Evolutionary conservation across 2,797 vertebrate genomes (phyloP), one percentile per base, ranked within the genome.

Genomic region (Hippoglossus hippoglossus): DNA sequence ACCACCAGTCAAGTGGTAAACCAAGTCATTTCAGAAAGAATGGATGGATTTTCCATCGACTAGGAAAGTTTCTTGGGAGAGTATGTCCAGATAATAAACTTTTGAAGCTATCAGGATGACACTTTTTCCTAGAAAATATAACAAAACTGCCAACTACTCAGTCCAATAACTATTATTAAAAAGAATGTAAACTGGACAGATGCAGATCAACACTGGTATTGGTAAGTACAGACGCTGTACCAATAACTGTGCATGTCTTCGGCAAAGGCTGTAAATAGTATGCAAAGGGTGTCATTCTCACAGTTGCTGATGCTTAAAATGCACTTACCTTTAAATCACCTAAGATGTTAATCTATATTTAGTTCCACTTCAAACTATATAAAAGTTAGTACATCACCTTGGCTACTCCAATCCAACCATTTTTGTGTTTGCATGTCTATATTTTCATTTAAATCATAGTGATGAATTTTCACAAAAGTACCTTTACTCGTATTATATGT

Each of bases 401-500:
- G 44, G 46, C 68, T 72, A 79, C 77, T 63, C 44, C 53, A 60
- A 39, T 73, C 28, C 68, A 67, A 24, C 3, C 11, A 59, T 15
- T 3, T 64, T 0, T 18, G 2, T 64, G 0, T 16, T 21, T 46
- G 7, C 52, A n/a, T 39, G 46, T 81, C 21, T 81, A 53, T 49
- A 67, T 19, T 73, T 51, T 87, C 77, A 84, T 77, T 72, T 75
- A 67, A 66, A 75, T 77, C 70, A 74, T 84, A 82, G 72, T 22
- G 67, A 67, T 80, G 63, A 24, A 24, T 75, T 81, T 78, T 79
- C 87, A 93, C 91, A 82, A 82, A 90, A 91, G 78, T 87, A 81
- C 52, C 24, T 18, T 84, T 73, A 84, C 3, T 21, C 61, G 68
- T 90, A 82, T 86, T 90, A 75, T 60, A 77, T 90, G 71, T 93